Evolutionary conservation across 1,140 invertebrate genomes (phyloP), one percentile per base, ranked within the genome.

Genomic region (Conus ventricosus): DNA sequence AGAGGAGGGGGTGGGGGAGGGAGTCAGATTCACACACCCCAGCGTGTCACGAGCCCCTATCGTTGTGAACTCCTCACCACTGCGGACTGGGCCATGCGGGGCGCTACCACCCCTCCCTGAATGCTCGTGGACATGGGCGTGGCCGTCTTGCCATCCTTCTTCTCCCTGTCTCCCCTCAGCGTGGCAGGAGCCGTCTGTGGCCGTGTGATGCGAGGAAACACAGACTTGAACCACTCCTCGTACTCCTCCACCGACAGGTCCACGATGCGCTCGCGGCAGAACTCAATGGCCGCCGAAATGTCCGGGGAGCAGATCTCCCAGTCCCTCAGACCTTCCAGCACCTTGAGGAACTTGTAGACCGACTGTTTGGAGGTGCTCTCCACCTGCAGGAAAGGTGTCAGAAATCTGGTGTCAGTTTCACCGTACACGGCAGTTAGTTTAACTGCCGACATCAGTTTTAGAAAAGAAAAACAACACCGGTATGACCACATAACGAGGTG

Each of bases 291-390:
- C 10, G 94, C 94, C 71, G 92, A 92, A 27, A 95, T 92, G 82
- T 95, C 94, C 4, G 95, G 95, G 76, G 91, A 92, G 84, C 94
- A 95, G 60, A 95, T 94, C 87, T 95, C 95, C 95, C 95, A 95
- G 51, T 92, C 91, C 20, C 93, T 88, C 0, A 95, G 90, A 8
- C 89, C 85, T 60, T 92, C 91, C 39, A 95, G 92, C 25, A 95
- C 93, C 84, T 93, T 93, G 20, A 94, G 88, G 84, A 95, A 95
- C 83, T 94, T 94, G 78, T 92, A 92, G 13, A 92, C 92, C 78
- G 93, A 94, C 81, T 94, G 93, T 63, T 93, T 93, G n/a, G 92
- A 91, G 60, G 92, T 90, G 51, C 92, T 92, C 88, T 95, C 94
- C 87, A 94, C 91, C 95, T 95, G 88, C 57, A 60, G 57, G 8